phyloP scores from a whole-genome alignment of 1,140 invertebrate species.

The Drosophila melanica region DNA sequence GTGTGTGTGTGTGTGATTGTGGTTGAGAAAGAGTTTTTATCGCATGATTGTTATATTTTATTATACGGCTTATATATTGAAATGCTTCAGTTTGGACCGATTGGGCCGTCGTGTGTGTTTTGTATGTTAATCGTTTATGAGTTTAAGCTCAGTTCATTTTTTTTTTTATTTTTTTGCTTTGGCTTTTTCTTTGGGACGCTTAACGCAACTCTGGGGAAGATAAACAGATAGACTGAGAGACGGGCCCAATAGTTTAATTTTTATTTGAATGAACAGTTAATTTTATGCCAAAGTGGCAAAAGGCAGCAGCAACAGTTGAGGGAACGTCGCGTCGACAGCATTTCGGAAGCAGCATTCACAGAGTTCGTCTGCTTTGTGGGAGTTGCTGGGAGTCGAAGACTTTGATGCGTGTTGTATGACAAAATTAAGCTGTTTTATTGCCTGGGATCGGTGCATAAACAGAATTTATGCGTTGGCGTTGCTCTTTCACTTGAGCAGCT shows the following conservation, averaged over 20 bases:
- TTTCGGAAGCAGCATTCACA: constrained; percentile 23
- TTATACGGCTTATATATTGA: constrained; percentile 74
- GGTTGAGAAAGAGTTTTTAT: constrained; percentile 80
- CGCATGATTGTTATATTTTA: constrained; percentile 82
- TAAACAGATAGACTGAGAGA: constrained; percentile 33
- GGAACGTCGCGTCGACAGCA: constrained; percentile 22
- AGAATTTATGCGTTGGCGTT: constrained; percentile 51
- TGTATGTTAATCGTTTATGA: constrained; percentile 81
- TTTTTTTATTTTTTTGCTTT: too few species aligned
- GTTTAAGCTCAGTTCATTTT: constrained; percentile 63
- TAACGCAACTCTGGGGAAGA: constrained; percentile 11
- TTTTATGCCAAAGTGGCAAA: constrained; percentile 77
- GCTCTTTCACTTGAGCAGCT: constrained; percentile 15
- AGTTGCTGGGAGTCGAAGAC: constrained; percentile 38
- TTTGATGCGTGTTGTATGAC: constrained; percentile 49
- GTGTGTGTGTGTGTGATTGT: constrained; percentile 18
- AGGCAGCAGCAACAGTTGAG: constrained; percentile 33
- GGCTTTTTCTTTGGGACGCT: constrained; percentile 17
- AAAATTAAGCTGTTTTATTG: constrained; percentile 50
- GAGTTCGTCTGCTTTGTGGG: constrained; percentile 34
- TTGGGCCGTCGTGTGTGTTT: constrained; percentile 73
- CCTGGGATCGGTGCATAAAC: constrained; percentile 17
- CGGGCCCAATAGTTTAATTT: constrained; percentile 76
- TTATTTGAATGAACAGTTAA: constrained; percentile 81
- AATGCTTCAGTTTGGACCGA: constrained; percentile 66